phyloP scores from a whole-genome alignment of 1,140 invertebrate genomes.

The Pogonomyrmex californicus region DNA sequence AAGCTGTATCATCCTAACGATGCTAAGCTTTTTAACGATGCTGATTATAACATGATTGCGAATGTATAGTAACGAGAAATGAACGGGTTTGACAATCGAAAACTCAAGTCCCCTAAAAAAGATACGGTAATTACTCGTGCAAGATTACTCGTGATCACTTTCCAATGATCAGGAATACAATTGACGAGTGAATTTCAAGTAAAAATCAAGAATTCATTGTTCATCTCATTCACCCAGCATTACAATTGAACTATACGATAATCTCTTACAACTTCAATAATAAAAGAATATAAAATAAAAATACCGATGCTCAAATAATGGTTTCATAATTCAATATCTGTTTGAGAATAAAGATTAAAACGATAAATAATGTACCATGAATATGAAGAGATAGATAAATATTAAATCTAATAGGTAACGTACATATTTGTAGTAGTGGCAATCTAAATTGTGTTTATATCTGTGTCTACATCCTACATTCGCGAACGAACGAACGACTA shows the following conservation, averaged over 20 bases:
- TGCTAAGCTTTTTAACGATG: not conserved
- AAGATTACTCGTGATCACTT: not conserved
- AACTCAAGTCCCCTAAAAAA: not conserved
- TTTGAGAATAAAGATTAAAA: slow-evolving; percentile 37
- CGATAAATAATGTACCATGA: slow-evolving; percentile 38
- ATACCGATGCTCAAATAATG: slow-evolving; percentile 26
- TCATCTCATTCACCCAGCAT: slow-evolving; percentile 18
- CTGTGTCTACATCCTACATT: not conserved
- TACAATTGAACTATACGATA: slow-evolving; percentile 32
- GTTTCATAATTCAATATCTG: slow-evolving; percentile 15
- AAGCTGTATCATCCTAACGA: not conserved
- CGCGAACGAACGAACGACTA: slow-evolving; percentile 22
- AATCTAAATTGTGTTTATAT: slow-evolving; percentile 6
- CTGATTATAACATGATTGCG: slow-evolving; percentile 30
- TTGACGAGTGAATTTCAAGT: not conserved
- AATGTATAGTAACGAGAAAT: not conserved
- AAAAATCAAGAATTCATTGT: not conserved
- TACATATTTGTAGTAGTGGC: slow-evolving; percentile 57
- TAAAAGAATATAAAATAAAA: slow-evolving; percentile 16
- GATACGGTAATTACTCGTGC: not conserved
- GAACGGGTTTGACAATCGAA: not conserved
- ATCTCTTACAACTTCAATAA: slow-evolving; percentile 50
- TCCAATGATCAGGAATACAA: not conserved
- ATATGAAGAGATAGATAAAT: slow-evolving; percentile 50
- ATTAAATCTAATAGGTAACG: slow-evolving; percentile 61